phyloP scores from a whole-genome alignment of 1,140 invertebrate genomes.

The Pogonus chalceus region DNA sequence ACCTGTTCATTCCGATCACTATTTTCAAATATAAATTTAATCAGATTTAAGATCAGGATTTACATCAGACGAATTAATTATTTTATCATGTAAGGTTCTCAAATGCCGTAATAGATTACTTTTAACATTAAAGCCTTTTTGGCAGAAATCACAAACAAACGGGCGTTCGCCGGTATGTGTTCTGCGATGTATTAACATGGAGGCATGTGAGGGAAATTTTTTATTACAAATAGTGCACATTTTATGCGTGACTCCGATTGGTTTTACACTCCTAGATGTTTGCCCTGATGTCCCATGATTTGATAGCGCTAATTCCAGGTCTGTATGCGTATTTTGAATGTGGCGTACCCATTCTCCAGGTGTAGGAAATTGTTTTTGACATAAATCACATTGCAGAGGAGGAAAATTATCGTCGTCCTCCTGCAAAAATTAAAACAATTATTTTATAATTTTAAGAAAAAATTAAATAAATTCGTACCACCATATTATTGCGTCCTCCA shows the following conservation, averaged over 20 bases:
- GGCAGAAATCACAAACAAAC: slow-evolving; percentile 61
- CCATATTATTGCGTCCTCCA: slow-evolving; percentile 40
- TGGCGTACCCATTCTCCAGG: slow-evolving; percentile 77
- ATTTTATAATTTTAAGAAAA: too few species aligned
- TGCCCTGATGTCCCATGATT: slow-evolving; percentile 59
- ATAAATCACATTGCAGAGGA: slow-evolving; percentile 64
- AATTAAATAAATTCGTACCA: too few species aligned
- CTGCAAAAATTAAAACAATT: slow-evolving; percentile 27
- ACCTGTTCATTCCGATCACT: too few species aligned
- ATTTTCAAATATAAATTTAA: too few species aligned
- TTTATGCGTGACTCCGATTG: slow-evolving; percentile 39
- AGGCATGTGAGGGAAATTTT: slow-evolving; percentile 64
- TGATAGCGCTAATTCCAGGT: slow-evolving; percentile 68
- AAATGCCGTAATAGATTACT: slow-evolving; percentile 62
- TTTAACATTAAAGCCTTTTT: slow-evolving; percentile 69
- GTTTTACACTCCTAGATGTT: neutral
- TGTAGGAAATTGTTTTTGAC: slow-evolving; percentile 68
- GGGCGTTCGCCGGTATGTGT: slow-evolving; percentile 62
- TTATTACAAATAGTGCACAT: slow-evolving; percentile 61
- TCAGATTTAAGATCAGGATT: neutral
- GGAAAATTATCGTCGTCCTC: slow-evolving; percentile 57
- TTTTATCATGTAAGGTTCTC: slow-evolving; percentile 58
- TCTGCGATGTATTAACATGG: slow-evolving; percentile 62
- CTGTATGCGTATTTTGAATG: slow-evolving; percentile 71
- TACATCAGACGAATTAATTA: slow-evolving; percentile 39